Base-by-base conservation (phyloP, 2,888 invertebrate genomes). In the Physocephala rufipes region DNA sequence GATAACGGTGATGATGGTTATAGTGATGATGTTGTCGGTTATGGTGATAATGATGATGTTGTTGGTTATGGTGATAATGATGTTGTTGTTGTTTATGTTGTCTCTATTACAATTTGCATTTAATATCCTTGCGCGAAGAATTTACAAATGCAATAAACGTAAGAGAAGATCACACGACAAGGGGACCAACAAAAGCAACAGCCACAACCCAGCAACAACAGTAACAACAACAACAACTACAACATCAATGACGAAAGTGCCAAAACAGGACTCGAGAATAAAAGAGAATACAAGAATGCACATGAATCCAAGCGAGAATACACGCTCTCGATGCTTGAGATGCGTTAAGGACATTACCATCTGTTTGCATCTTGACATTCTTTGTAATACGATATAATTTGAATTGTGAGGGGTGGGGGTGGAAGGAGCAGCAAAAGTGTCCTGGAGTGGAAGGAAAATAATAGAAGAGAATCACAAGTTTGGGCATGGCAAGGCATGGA, bases 51-150 rank as follows among this genome's bases (percentile, higher is more conserved):
- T 49, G 24, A 55, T 36, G n/a, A n/a, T n/a, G n/a, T n/a, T n/a
- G 36, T 4, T 36, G 36, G 36, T 9, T 4, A 9, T 36, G 36
- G 36, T 9, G 36, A 9, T 36, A 9, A 9, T 36, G 9, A 36
- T 66, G 43, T 3, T 76, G 78, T 79, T 81, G 76, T 80, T 78
- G 76, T 80, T 77, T 76, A 80, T 78, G 76, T 82, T 72, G 74
- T 78, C 76, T 76, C 73, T 75, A 77, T 78, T 74, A 76, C 77
- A 79, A 79, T 80, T 84, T 84, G 82, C 84, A 84, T 85, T 84
- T 84, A 85, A 85, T 84, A 84, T 84, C 85, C 84, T 85, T 82
- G 84, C 84, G 85, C 84, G 85, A 84, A 85, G 85, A 85, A 85
- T 85, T 84, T 85, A 85, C 84, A 85, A 85, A 85, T 85, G 85